A percentile compares a stretch with the other conserved stretches of the same genome.
phyloP scores from a whole-genome alignment of 2,113 vertebrate species.

The Microtus oregoni region DNA sequence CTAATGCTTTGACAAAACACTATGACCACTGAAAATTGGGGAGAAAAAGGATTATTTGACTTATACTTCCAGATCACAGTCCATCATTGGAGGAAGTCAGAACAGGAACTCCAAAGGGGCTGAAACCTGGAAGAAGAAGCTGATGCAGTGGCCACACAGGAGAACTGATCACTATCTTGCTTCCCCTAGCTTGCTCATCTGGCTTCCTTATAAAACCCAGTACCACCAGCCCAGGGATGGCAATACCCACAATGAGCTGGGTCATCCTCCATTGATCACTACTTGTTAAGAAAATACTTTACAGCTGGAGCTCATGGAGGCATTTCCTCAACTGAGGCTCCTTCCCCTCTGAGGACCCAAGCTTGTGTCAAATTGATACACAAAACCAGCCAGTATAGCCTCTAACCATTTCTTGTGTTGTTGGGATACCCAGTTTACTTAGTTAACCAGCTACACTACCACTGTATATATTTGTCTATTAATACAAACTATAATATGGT shows the following conservation, averaged over 20 bases:
- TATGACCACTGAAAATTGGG: not conserved
- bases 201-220: not conserved
- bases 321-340: not conserved
- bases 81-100: not conserved
- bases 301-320: not conserved
- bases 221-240: not conserved
- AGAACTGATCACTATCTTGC: not conserved
- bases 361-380: not conserved
- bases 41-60: not conserved
- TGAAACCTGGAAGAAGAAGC: not conserved
- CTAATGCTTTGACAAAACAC: not conserved
- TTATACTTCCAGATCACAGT: not conserved
- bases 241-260: not conserved
- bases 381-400: not conserved
- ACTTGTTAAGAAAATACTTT: not conserved
- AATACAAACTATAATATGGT: not conserved
- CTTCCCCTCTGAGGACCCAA: not conserved
- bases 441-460: not conserved
- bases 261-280: not conserved
- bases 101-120: not conserved
- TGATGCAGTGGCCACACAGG: not conserved
- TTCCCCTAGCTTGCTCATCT: not conserved
- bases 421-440: not conserved
- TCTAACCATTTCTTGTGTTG: not conserved
- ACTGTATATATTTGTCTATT: not conserved